Percentiles rank a stretch among this genome's conserved stretches.
Evolutionary conservation across 2,888 invertebrate genomes (phyloP).

Genomic region (Trisateles emortualis): DNA sequence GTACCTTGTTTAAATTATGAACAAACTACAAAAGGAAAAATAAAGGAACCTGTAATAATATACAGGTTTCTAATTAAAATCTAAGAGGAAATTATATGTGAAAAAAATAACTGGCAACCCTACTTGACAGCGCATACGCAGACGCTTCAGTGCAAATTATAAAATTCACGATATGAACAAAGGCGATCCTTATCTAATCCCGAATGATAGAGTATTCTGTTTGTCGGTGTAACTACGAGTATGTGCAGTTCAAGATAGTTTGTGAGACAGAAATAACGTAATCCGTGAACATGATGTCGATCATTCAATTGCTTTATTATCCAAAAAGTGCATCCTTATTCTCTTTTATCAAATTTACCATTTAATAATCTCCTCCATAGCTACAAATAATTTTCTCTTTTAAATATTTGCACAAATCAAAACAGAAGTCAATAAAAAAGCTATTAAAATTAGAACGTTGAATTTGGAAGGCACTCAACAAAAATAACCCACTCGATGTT

Average conservation of each 20-base stretch:
- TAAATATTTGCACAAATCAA: not conserved
- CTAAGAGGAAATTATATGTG: not conserved
- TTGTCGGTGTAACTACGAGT: slow-evolving; percentile 43
- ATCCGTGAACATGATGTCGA: not conserved
- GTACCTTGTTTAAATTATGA: too few species aligned
- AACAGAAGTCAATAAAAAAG: not conserved
- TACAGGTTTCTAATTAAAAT: too few species aligned
- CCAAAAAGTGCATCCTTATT: too few species aligned
- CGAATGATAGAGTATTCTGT: slow-evolving; percentile 49
- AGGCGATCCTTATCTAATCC: slow-evolving; percentile 47
- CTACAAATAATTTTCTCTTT: too few species aligned
- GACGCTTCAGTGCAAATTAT: slow-evolving; percentile 49
- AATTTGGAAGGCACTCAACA: slow-evolving; percentile 2
- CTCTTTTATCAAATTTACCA: too few species aligned
- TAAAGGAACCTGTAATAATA: too few species aligned
- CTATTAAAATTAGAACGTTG: not conserved
- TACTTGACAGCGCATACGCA: slow-evolving; percentile 35
- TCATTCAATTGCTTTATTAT: not conserved
- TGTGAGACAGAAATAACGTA: not conserved
- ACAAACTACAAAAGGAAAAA: too few species aligned
- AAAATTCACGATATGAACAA: slow-evolving; percentile 52
- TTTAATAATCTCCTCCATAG: too few species aligned
- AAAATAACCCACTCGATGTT: slow-evolving; percentile 13
- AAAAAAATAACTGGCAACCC: slow-evolving; percentile 29
- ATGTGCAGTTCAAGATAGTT: not conserved